Base-by-base conservation (phyloP, 2,113 vertebrate species). In the Callospermophilus lateralis region DNA sequence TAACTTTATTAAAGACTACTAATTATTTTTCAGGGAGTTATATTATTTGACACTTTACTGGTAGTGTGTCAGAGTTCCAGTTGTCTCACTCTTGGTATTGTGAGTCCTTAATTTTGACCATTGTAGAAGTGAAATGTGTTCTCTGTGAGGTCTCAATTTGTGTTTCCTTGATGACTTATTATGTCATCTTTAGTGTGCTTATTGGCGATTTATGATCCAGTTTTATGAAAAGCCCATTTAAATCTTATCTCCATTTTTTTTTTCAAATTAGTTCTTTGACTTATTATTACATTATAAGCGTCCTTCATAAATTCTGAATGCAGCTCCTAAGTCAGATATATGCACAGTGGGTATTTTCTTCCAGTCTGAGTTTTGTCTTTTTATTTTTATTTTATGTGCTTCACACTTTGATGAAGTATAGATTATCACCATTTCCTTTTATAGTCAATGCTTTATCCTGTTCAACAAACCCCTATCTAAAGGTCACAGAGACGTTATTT, bases 1-100 rank as follows among this genome's bases (percentile, higher is more conserved):
- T 78, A 81, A 93, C 16, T 90, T 73, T 72, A 90, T 45, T 88
- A 51, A 93, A 90, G 85, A 67, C 13, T 53, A 90, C 53, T 13
- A 78, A 67, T 37, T 90, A 76, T 39, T 93, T 87, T 84, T 81
- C 48, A 42, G 84, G 45, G 61, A 79, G 5, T 78, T 67, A 15
- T 37, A 51, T n/a, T 77, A 58, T 63, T 89, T 91, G 65, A 78
- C 1, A 11, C 32, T 83, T 94, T 48, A 37, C 6, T 30, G 63
- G 76, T 86, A 83, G 77, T 65, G 20, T 68, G 1, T 79, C 55
- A 55, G 48, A 81, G 5, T 45, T 92, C 73, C 39, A 83, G 20
- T n/a, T 58, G 53, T 63, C 74, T 93, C n/a, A 45, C 32, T 72
- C 9, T 48, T 42, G 68, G 12, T 92, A 32, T 53, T 55, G 22